These are phyloP conservation scores for Oryzias celebensis DNA, from an alignment of 2,113 vertebrate species.

Conservation along the genomic window DNA sequence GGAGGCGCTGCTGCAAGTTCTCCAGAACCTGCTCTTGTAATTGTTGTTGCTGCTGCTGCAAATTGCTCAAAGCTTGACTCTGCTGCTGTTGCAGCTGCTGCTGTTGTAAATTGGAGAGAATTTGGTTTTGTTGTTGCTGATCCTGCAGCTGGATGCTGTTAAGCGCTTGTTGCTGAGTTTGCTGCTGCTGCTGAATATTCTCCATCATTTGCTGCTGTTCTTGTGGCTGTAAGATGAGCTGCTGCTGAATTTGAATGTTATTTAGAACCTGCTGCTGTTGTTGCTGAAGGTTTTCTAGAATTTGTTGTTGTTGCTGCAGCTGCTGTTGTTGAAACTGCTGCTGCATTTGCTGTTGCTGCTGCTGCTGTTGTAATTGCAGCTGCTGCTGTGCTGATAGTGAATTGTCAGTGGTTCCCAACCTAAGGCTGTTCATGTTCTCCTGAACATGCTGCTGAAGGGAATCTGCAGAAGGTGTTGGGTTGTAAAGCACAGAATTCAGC, in stretches of 20 bases:
- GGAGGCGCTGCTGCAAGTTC: conserved; percentile 79
- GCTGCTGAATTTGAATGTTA: conserved; percentile 73
- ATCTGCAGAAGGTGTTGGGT: conserved; percentile 70
- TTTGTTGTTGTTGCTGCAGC: conserved; percentile 59
- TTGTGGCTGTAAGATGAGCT: conserved; percentile 82
- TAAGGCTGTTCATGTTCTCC: conserved; percentile 86
- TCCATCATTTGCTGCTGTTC: conserved; percentile 74
- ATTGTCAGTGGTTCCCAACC: conserved; percentile 81
- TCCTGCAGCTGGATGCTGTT: conserved; percentile 70
- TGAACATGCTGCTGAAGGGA: conserved; percentile 80
- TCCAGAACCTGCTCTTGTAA: conserved; percentile 78
- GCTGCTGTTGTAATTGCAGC: conserved; percentile 72
- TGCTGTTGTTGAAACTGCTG: conserved; percentile 55
- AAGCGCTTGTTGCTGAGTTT: conserved; percentile 67
- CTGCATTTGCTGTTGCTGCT: conserved; percentile 49
- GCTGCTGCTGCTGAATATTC: conserved; percentile 72
- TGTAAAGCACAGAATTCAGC: conserved; percentile 78
- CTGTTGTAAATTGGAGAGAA: conserved; percentile 72
- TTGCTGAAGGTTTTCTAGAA: conserved; percentile 63
- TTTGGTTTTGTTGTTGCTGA: conserved; percentile 73
- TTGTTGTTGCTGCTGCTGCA: conserved; percentile 73
- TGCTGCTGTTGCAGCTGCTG: conserved; percentile 67
- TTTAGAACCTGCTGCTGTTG: conserved; percentile 67
- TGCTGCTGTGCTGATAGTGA: conserved; percentile 84
- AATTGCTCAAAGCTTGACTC: conserved; percentile 64